Base-by-base conservation (phyloP, 2,113 vertebrate genomes). In the Todiramphus chloris region DNA sequence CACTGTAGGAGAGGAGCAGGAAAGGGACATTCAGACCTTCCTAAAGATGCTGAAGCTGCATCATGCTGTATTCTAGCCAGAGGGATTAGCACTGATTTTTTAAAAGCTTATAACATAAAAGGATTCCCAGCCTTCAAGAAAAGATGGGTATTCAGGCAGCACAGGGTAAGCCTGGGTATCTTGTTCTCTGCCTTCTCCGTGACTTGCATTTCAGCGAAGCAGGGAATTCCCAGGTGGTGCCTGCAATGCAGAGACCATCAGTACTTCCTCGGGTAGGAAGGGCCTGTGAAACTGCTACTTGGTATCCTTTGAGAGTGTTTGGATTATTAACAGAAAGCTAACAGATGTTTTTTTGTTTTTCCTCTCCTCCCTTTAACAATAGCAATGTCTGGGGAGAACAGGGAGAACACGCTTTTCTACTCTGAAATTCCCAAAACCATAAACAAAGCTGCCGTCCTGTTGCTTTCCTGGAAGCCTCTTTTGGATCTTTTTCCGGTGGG, bases 331-430 rank as follows among this genome's bases (percentile, higher is more conserved):
- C 70, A 67, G 72, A 51, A 90, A 72, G 13, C 48, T 93, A 73
- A 91, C 48, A 4, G 0, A 5, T 9, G 27, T 33, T 78, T 67
- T 76, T 44, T 78, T 82, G 63, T 76, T 44, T 78, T 84, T 80
- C n/a, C 35, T 8, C 23, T 84, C 60, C 41, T 93, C 21, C 13
- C 31, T 94, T 90, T 83, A 30, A 39, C 90, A 77, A 37, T 21
- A 98, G 98, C 98, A 39, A 98, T 98, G 98, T 98, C 98, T 78
- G 98, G 98, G 63, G 98, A 99, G 90, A 98, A 98, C 96, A 97
- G 98, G 68, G 98, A 99, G 97, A 99, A 98, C 94, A 98, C 98
- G 2, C 96, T 99, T 50, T 99, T 98, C 97, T 98, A 98, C 90
- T 98, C 98, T 39, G 98, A 99, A 96, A 98, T 99, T 93, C 98